phyloP scores from a whole-genome alignment of 2,113 vertebrate genomes.

The Cyrtonyx montezumae region DNA sequence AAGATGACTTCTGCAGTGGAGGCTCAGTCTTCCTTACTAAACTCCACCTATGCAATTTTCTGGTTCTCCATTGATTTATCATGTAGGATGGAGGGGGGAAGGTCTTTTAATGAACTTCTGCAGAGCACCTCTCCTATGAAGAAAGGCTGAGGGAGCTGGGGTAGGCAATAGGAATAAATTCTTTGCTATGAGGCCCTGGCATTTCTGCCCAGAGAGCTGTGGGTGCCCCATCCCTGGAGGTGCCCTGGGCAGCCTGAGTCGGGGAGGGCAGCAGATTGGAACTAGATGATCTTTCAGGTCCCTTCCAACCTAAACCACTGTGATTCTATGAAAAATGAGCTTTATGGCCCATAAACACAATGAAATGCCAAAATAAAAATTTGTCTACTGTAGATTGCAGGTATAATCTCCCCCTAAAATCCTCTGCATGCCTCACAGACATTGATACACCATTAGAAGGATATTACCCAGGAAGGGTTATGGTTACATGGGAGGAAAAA shows the following conservation, averaged over 20 bases:
- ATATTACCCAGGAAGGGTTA: background rate
- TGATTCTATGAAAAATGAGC: background rate
- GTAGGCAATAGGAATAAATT: background rate
- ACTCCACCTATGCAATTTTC: background rate
- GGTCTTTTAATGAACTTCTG: background rate
- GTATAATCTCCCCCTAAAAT: background rate
- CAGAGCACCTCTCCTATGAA: background rate
- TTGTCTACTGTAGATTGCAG: background rate
- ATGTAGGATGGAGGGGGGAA: background rate
- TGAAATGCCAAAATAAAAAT: background rate
- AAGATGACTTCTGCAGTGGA: background rate
- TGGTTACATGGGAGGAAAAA: background rate
- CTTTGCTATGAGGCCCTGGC: too few species aligned
- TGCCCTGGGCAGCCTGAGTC: too few species aligned
- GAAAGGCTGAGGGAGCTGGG: background rate
- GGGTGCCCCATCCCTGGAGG: too few species aligned
- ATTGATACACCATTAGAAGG: background rate
- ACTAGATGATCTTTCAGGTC: background rate
- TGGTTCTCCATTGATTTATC: background rate
- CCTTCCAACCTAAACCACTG: background rate
- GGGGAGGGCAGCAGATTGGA: too few species aligned
- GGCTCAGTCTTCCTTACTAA: background rate
- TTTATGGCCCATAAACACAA: background rate
- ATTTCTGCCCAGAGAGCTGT: too few species aligned
- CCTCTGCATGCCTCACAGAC: accelerated